These are phyloP conservation scores for Papilio polyxenes DNA, from an alignment of 1,140 invertebrate species.

Conservation along the genomic window DNA sequence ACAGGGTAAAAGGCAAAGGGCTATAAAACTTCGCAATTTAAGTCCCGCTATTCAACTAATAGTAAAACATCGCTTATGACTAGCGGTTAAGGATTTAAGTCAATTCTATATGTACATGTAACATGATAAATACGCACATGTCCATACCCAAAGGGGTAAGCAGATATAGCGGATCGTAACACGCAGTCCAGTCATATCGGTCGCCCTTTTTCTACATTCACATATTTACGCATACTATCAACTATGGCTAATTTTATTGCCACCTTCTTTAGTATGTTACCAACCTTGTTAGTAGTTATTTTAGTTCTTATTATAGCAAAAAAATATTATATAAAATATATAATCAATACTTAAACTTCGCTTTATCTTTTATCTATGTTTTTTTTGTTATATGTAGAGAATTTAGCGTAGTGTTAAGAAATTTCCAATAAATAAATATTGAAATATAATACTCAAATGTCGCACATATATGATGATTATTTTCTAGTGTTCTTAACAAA, in stretches of 20 bases:
- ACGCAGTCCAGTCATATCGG: background rate
- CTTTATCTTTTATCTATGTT: background rate
- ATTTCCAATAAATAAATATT: background rate
- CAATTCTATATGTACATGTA: background rate
- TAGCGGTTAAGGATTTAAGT: background rate
- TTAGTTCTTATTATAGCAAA: too few species aligned
- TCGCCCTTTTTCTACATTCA: background rate
- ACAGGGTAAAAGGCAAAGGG: constrained; percentile 3
- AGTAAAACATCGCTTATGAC: constrained; percentile 3
- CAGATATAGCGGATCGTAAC: background rate
- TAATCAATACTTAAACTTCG: background rate
- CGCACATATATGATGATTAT: background rate
- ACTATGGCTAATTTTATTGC: background rate
- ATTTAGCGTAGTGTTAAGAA: background rate
- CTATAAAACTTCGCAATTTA: constrained; percentile 8
- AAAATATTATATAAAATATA: too few species aligned
- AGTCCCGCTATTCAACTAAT: constrained; percentile 6
- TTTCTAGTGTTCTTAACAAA: constrained; percentile 1
- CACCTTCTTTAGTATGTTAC: background rate
- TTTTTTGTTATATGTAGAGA: background rate
- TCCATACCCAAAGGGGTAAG: background rate
- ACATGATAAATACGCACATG: background rate
- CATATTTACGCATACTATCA: background rate
- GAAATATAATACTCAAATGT: background rate
- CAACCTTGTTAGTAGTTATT: background rate